Conservation (phyloP, 1,140 invertebrate species). For the Bacillus rossius region DNA sequence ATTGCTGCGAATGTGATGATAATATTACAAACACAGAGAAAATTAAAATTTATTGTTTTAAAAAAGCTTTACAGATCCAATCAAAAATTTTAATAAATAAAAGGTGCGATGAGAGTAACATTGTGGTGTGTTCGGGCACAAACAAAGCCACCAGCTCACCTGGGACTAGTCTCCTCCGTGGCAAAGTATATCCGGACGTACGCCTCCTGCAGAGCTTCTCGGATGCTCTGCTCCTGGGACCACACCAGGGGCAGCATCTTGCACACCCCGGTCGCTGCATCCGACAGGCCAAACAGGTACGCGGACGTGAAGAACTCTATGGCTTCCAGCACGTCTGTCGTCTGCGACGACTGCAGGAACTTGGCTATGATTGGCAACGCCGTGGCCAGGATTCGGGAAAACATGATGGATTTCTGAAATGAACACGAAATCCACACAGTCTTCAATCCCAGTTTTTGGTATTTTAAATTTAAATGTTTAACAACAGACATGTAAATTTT, state of each 20-base stretch:
- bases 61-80: too few relatives aligned
- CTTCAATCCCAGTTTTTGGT: too few relatives aligned
- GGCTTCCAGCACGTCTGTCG: conserved; percentile 74
- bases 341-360: conserved; percentile 65
- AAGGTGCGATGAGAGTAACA: too few relatives aligned
- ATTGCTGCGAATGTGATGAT: too few relatives aligned
- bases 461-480: too few relatives aligned
- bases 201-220: conserved; percentile 54
- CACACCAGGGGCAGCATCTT: conserved; percentile 73
- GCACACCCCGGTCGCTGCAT: conserved; percentile 61
- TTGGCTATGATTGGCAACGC: conserved; percentile 64
- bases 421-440: too few relatives aligned
- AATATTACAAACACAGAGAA: too few relatives aligned
- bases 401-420: background rate
- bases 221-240: conserved; percentile 57
- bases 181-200: conserved; percentile 59
- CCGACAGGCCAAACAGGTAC: conserved; percentile 68
- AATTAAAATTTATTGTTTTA: too few relatives aligned
- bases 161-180: background rate
- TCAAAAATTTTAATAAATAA: too few relatives aligned
- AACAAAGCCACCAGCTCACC: background rate
- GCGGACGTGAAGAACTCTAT: conserved; percentile 79
- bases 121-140: background rate
- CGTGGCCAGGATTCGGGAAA: conserved; percentile 38
- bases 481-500: too few relatives aligned